These are phyloP conservation scores for Mustela nigripes DNA, from an alignment of 2,113 vertebrate genomes.

Conservation along the genomic window DNA sequence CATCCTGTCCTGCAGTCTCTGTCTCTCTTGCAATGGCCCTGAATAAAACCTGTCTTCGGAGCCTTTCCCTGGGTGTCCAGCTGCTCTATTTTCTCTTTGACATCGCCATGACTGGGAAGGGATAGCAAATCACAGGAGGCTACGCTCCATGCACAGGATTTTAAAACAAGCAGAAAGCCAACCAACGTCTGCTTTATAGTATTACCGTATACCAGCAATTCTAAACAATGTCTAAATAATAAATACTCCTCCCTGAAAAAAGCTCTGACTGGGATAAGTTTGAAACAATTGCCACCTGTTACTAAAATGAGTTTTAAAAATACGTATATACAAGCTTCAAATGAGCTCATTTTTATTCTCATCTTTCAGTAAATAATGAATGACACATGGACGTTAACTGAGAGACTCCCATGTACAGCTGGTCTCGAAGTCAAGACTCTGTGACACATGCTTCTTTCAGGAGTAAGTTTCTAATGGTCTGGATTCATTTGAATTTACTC, in stretches of 20 bases:
- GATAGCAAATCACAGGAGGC: background rate
- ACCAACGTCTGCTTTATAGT: background rate
- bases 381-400: background rate
- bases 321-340: background rate
- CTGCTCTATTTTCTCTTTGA: background rate
- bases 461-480: background rate
- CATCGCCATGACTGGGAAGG: background rate
- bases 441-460: background rate
- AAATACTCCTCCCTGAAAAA: background rate
- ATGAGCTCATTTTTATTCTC: background rate
- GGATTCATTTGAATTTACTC: background rate
- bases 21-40: background rate
- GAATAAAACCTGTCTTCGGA: background rate
- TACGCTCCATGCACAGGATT: background rate
- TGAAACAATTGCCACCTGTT: background rate
- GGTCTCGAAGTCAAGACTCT: background rate
- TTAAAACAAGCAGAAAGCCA: background rate
- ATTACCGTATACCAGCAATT: background rate
- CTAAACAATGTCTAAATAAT: background rate
- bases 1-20: background rate
- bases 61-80: background rate
- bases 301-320: background rate
- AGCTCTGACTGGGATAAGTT: background rate
- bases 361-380: slow-evolving; percentile 18
- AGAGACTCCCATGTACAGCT: background rate